Base-by-base conservation (phyloP, 2,113 vertebrate genomes). In the Prochilodus magdalenae region DNA sequence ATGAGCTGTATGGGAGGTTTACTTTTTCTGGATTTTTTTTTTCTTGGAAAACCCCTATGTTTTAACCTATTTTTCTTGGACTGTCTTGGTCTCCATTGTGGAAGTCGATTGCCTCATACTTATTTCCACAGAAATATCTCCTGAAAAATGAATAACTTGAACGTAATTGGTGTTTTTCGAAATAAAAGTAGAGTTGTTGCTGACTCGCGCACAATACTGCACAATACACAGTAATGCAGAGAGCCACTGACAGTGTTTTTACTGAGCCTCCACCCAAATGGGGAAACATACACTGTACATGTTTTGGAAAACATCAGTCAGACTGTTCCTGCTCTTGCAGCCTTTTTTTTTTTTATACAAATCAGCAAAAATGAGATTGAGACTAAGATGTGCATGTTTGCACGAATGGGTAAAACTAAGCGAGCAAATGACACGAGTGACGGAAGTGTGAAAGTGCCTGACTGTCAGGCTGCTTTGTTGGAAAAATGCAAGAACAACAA, bases 301-400 rank as follows among this genome's bases (percentile, higher is more conserved):
- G 40, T 14, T 57, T n/a, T 73, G 79, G 66, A 80, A 82, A 82
- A 62, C 60, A 73, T 77, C 70, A 51, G n/a, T 77, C 73, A 72
- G 14, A 26, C 27, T 76, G 40, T 40, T 26, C 18, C 57, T 44
- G 6, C 18, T 57, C 55, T 57, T 60, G 22, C 55, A 76, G 26
- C 66, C 26, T 11, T 70, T 66, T 27, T 20, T 20, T 55, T 36
- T 65, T 71, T 63, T 44, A 62, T 53, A 82, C 3, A 69, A 40
- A 27, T 72, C 29, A 79, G 73, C 65, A 83, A 26, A 49, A 65
- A 75, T 22, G 16, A 55, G 53, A 79, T 47, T 44, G 13, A 66
- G n/a, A 63, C 22, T 30, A 30, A 15, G 8, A 55, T 55, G 22
- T 2, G n/a, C 36, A 70, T 70, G 24, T 26, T 49, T 70, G 65